Conservation (phyloP, 2,113 vertebrate species). For the Periophthalmodon schlosseri region DNA sequence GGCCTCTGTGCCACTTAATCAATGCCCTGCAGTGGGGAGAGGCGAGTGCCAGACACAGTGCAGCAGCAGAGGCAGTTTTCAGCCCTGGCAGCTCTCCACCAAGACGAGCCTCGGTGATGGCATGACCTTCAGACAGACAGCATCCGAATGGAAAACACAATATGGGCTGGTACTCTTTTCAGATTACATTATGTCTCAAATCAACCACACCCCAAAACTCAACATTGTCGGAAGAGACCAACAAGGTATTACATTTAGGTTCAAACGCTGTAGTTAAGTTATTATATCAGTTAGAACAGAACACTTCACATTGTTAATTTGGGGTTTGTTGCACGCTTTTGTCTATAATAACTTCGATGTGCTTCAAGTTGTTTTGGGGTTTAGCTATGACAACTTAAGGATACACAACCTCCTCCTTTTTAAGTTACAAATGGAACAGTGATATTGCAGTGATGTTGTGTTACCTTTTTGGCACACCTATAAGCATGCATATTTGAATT, state of each 20-base stretch:
- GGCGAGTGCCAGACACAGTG: constrained; percentile 60
- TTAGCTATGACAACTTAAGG: too few relatives aligned
- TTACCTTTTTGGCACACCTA: too few relatives aligned
- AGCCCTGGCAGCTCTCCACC: constrained; percentile 63
- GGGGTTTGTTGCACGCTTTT: neutral
- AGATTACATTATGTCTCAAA: constrained; percentile 34
- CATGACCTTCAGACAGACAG: constrained; percentile 63
- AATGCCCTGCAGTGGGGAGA: constrained; percentile 58
- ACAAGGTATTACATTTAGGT: neutral
- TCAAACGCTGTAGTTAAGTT: neutral
- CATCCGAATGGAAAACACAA: constrained; percentile 19
- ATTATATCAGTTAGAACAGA: neutral
- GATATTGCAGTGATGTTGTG: too few relatives aligned
- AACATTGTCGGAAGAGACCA: neutral
- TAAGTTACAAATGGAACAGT: too few relatives aligned
- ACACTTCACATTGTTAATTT: neutral
- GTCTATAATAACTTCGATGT: too few relatives aligned
- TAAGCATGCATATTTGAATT: too few relatives aligned
- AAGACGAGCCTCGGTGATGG: constrained; percentile 51
- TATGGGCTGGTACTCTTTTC: neutral
- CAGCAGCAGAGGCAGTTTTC: constrained; percentile 52
- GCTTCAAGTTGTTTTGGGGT: too few relatives aligned
- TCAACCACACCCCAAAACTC: constrained; percentile 34
- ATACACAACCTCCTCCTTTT: too few relatives aligned
- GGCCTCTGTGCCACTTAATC: constrained; percentile 63